phyloP scores from a whole-genome alignment of 2,797 vertebrate species.

The Argya squamiceps region DNA sequence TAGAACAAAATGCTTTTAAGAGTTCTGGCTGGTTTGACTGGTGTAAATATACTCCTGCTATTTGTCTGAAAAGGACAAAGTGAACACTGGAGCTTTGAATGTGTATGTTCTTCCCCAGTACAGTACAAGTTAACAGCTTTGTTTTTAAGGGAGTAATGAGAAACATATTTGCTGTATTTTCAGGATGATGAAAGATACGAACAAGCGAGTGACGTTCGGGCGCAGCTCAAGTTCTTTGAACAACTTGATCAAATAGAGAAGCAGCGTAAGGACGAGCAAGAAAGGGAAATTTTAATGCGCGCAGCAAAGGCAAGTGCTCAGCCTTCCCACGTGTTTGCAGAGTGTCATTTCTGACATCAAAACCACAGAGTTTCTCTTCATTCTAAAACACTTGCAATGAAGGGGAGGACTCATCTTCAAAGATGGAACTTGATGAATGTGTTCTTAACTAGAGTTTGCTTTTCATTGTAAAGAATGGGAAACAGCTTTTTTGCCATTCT shows the following conservation, averaged over 20 bases:
- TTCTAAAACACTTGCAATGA: background rate
- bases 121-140: constrained; percentile 17
- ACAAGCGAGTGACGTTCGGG: constrained; percentile 86
- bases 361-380: background rate
- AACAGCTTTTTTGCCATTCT: background rate
- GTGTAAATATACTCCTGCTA: constrained; percentile 28
- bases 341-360: constrained; percentile 25
- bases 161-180: background rate
- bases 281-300: constrained; percentile 93
- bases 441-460: background rate
- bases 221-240: constrained; percentile 94
- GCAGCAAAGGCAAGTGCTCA: constrained; percentile 87
- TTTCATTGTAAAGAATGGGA: background rate
- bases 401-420: background rate
- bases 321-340: background rate
- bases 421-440: background rate
- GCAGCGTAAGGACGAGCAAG: constrained; percentile 92
- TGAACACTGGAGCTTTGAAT: constrained; percentile 27
- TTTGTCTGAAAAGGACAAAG: constrained; percentile 37
- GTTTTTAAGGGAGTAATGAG: constrained; percentile 5
- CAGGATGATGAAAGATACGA: constrained; percentile 90
- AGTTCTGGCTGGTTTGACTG: constrained; percentile 3
- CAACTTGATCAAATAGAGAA: constrained; percentile 96
- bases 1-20: constrained; percentile 47
- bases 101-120: background rate